These are phyloP conservation scores for Scelioninae gen. 1 DNA, from an alignment of 2,888 invertebrate genomes.

Conservation along the genomic window DNA sequence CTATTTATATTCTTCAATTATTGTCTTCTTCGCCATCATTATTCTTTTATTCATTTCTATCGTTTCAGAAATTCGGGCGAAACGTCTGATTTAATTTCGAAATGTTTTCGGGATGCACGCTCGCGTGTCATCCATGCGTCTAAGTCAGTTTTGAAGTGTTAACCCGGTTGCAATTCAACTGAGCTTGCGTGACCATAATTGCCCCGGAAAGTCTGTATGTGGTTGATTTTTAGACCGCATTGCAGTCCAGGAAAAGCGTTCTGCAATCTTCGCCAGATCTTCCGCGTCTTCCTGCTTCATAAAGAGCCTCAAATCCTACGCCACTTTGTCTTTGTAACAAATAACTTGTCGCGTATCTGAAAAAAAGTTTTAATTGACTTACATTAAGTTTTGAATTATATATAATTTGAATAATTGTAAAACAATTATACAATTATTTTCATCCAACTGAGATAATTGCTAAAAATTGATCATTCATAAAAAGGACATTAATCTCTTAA, in stretches of 20 bases:
- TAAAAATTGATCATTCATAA: too few relatives aligned
- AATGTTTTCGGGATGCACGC: neutral
- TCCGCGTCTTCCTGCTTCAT: conserved; percentile 94
- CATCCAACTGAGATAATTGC: too few relatives aligned
- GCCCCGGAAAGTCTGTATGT: neutral
- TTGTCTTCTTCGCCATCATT: neutral
- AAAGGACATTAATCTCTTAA: too few relatives aligned
- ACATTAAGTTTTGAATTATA: too few relatives aligned
- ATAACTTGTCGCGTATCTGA: conserved; percentile 94
- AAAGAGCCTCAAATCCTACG: conserved; percentile 91
- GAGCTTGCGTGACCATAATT: conserved; percentile 15
- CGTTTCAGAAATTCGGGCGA: neutral
- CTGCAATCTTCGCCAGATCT: conserved; percentile 94
- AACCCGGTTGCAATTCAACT: conserved; percentile 13
- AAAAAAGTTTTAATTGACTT: conserved; percentile 5
- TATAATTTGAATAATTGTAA: too few relatives aligned
- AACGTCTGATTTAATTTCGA: conserved; percentile 18
- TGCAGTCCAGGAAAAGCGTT: conserved; percentile 93
- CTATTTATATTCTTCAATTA: conserved; percentile 22
- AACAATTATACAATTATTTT: too few relatives aligned
- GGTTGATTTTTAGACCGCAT: conserved; percentile 89
- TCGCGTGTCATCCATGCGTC: neutral
- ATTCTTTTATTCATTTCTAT: neutral
- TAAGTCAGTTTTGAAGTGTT: conserved; percentile 5
- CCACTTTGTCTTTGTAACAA: conserved; percentile 90